Percentiles rank a stretch among this genome's conserved stretches.
Conservation (phyloP, 2,113 vertebrate genomes). For the Cairina moschata region DNA sequence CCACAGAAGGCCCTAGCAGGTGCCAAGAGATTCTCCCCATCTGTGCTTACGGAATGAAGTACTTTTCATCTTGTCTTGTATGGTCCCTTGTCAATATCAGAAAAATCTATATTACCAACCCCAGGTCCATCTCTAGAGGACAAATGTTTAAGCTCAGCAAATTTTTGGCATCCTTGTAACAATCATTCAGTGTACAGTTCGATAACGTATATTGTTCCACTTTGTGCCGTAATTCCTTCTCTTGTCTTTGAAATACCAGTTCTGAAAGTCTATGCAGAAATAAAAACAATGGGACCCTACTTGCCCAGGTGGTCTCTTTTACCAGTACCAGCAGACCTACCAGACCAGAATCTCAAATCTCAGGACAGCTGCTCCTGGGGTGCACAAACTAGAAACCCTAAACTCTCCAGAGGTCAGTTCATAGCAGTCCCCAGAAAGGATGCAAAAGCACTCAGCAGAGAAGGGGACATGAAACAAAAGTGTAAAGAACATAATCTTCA, state of each 20-base stretch:
- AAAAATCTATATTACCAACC: not conserved
- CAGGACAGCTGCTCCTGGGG: not conserved
- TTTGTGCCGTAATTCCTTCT: not conserved
- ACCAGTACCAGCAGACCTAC: not conserved
- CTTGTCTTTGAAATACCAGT: not conserved
- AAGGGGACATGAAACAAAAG: not conserved
- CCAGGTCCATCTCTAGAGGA: not conserved
- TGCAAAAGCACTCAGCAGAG: not conserved
- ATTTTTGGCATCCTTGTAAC: not conserved
- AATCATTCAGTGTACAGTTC: not conserved
- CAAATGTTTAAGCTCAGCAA: not conserved
- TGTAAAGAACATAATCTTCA: not conserved
- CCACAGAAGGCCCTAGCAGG: not conserved
- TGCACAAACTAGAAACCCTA: rapidly evolving
- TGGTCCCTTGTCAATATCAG: not conserved
- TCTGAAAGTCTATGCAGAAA: not conserved
- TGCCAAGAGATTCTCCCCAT: not conserved
- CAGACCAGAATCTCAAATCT: not conserved
- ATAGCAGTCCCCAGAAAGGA: not conserved
- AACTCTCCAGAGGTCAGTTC: not conserved
- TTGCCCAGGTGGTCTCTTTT: not conserved
- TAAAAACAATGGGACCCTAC: not conserved
- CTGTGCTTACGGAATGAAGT: not conserved
- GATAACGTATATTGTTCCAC: not conserved
- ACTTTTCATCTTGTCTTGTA: not conserved